These are phyloP conservation scores for Caranx melampygus DNA, from an alignment of 2,113 vertebrate genomes.

Conservation along the genomic window DNA sequence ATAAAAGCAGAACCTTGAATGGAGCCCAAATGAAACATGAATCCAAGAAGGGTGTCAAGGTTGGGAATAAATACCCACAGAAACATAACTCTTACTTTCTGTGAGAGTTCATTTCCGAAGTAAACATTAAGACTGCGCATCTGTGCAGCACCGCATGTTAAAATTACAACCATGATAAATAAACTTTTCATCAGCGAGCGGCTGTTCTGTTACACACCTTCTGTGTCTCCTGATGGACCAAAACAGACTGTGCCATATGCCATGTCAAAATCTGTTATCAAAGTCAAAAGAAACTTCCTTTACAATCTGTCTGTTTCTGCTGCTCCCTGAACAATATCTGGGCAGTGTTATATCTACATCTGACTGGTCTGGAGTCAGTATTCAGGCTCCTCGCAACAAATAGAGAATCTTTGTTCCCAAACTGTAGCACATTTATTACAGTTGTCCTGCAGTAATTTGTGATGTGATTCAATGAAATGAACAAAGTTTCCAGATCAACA, in stretches of 20 bases:
- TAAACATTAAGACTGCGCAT: background rate
- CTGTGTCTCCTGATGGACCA: background rate
- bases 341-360: conserved; percentile 6
- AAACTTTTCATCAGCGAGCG: background rate
- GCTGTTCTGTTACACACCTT: conserved; percentile 3
- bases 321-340: conserved; percentile 36
- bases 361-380: conserved; percentile 1
- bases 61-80: conserved; percentile 55
- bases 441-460: conserved; percentile 2
- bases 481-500: background rate
- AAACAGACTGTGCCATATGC: background rate
- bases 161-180: background rate
- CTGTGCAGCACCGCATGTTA: background rate
- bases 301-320: conserved; percentile 22
- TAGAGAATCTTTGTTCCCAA: conserved; percentile 9
- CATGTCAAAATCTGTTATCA: background rate
- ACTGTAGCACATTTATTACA: background rate
- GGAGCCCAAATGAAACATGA: conserved; percentile 45
- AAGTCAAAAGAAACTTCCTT: conserved; percentile 3
- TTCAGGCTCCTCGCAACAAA: conserved; percentile 25
- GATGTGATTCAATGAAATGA: background rate
- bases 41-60: conserved; percentile 45
- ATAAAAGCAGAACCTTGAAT: conserved; percentile 44
- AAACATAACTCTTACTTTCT: conserved; percentile 25
- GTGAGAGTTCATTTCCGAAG: conserved; percentile 7